Conservation (phyloP, 2,113 vertebrate genomes). For the Oreotrochilus melanogaster region DNA sequence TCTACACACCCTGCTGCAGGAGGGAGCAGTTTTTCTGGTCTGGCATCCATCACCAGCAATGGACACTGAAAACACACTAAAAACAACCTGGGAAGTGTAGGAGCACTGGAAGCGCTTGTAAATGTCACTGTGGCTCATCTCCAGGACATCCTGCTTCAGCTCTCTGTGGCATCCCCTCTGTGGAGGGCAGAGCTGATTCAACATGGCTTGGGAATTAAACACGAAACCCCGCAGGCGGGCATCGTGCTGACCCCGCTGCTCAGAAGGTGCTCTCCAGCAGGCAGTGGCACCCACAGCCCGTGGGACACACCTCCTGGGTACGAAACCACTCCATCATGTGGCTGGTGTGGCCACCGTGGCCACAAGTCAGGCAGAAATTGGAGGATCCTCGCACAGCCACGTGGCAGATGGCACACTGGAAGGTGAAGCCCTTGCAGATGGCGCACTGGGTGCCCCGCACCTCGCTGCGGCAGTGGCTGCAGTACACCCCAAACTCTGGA, state of each 20-base stretch:
- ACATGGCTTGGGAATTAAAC: neutral
- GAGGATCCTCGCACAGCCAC: conserved; percentile 95
- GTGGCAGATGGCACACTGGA: conserved; percentile 97
- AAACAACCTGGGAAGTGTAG: neutral
- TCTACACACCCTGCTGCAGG: neutral
- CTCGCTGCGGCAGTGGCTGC: conserved; percentile 95
- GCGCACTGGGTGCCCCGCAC: conserved; percentile 92
- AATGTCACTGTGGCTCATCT: neutral
- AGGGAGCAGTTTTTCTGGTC: neutral
- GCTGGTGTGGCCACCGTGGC: conserved; percentile 93
- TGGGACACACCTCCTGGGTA: conserved; percentile 93
- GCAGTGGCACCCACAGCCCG: conserved; percentile 95
- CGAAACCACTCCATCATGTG: conserved; percentile 99
- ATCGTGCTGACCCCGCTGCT: neutral
- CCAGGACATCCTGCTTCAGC: neutral
- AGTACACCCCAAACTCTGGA: conserved; percentile 94
- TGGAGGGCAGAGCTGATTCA: neutral
- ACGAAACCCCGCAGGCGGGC: rapidly evolving
- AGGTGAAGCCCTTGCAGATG: conserved; percentile 93
- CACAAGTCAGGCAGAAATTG: conserved; percentile 97
- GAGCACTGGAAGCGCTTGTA: conserved; percentile 37
- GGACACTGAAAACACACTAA: neutral
- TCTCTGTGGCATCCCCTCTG: neutral
- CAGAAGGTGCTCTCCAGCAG: conserved; percentile 95
- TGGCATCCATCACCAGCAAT: neutral